Conservation (phyloP, 2,888 invertebrate genomes). For the Idaea dimidiata region DNA sequence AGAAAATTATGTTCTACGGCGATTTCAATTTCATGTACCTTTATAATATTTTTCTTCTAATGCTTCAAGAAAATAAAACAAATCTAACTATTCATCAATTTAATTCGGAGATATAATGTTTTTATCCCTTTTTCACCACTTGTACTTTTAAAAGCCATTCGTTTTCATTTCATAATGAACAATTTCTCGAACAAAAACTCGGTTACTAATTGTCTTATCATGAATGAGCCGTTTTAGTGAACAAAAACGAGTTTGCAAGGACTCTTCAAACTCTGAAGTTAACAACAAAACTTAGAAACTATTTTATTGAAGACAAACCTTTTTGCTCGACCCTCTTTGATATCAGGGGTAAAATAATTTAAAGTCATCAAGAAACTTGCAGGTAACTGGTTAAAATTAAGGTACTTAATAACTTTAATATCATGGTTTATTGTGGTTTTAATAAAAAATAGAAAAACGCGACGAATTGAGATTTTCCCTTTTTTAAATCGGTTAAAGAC, state of each 20-base stretch:
- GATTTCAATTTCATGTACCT: too few species aligned
- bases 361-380: neutral
- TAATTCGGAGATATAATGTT: neutral
- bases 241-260: neutral
- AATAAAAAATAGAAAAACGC: too few species aligned
- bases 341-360: neutral
- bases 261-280: neutral
- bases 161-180: neutral
- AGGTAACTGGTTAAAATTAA: neutral
- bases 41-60: too few species aligned
- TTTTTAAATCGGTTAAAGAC: too few species aligned
- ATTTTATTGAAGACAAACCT: constrained; percentile 1
- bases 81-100: neutral
- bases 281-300: neutral
- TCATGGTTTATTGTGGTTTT: too few species aligned
- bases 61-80: too few species aligned
- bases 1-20: too few species aligned
- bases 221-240: neutral
- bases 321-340: neutral
- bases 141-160: neutral
- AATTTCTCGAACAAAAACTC: neutral
- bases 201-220: neutral
- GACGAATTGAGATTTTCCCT: too few species aligned
- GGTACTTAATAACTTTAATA: neutral
- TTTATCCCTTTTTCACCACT: neutral